Evolutionary conservation across 2,113 vertebrate species (phyloP).

Genomic region (Cephalophus harveyi): DNA sequence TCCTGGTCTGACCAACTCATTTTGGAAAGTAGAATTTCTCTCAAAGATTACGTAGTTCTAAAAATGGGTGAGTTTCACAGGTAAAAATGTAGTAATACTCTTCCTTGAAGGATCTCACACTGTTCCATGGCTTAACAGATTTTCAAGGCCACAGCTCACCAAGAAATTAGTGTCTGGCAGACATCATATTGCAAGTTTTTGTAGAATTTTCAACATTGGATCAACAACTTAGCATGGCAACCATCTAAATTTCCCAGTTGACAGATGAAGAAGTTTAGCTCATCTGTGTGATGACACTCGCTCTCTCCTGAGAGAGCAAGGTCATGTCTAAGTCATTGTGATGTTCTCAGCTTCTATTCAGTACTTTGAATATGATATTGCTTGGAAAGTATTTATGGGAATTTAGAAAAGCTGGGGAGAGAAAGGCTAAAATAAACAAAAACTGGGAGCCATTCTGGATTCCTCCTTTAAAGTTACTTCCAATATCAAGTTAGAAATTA

Average conservation of each 20-base stretch:
- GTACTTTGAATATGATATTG: neutral
- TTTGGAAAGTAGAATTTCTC: neutral
- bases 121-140: neutral
- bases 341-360: neutral
- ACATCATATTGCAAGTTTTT: neutral
- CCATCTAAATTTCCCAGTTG: neutral
- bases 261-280: neutral
- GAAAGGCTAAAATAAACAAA: neutral
- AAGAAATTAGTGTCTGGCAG: neutral
- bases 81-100: neutral
- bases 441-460: neutral
- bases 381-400: neutral
- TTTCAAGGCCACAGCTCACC: neutral
- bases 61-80: neutral
- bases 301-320: neutral
- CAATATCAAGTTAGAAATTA: neutral
- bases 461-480: neutral
- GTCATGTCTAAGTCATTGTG: neutral
- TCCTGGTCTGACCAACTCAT: neutral
- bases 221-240: neutral
- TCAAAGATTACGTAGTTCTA: neutral
- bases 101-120: neutral
- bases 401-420: neutral
- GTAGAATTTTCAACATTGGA: neutral
- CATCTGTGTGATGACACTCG: rapidly evolving